Evolutionary conservation across 1,140 invertebrate genomes (phyloP).

Genomic region (Dufourea novaeangliae): DNA sequence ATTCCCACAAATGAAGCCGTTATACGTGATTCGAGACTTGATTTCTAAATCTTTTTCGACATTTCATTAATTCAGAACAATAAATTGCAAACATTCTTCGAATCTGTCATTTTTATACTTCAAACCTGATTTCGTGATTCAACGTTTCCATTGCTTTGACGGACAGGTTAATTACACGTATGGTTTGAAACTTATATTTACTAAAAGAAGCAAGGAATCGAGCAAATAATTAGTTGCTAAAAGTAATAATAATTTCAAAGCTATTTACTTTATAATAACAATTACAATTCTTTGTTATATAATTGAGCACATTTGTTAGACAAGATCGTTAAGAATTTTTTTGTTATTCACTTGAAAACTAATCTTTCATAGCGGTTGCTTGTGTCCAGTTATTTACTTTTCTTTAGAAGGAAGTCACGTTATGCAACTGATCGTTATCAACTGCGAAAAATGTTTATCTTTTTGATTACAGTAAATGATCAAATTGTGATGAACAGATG

Average conservation of each 20-base stretch:
- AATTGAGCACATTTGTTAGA: no score
- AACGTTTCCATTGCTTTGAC: no score
- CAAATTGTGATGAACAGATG: no score
- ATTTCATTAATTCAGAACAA: neutral
- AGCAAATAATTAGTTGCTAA: no score
- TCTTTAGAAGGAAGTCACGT: conserved; percentile 1
- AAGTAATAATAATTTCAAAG: neutral
- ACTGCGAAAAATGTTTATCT: no score
- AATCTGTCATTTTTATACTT: neutral
- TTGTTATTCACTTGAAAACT: neutral
- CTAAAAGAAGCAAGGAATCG: no score
- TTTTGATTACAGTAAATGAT: no score
- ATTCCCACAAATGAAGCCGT: conserved; percentile 31
- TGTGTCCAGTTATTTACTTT: neutral
- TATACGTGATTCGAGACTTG: neutral
- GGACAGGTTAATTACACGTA: no score
- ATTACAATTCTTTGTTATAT: neutral
- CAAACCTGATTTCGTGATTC: no score
- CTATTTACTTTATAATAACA: neutral
- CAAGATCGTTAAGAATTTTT: neutral
- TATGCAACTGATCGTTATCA: conserved; percentile 7
- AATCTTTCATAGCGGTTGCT: neutral
- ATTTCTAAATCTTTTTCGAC: neutral
- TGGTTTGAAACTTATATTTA: no score
- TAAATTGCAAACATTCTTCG: neutral